phyloP scores from a whole-genome alignment of 2,888 invertebrate genomes.

The Ypsolopha scabrella region DNA sequence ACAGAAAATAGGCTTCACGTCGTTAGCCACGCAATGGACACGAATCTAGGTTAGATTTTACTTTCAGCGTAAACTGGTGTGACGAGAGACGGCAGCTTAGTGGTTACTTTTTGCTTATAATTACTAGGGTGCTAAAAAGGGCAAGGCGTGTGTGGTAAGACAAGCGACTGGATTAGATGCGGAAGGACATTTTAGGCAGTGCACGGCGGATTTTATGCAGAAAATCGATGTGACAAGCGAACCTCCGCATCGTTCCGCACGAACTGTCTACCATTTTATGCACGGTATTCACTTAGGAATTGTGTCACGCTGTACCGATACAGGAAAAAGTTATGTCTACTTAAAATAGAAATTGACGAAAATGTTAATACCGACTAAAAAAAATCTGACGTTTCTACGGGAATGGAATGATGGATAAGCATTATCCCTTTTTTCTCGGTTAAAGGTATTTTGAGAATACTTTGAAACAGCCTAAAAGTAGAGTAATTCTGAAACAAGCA shows the following conservation, averaged over 20 bases:
- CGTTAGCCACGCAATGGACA: background rate
- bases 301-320: slow-evolving; percentile 15
- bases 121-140: background rate
- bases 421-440: no score
- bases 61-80: slow-evolving; percentile 3
- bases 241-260: slow-evolving; percentile 33
- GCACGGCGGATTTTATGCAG: slow-evolving; percentile 31
- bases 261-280: slow-evolving; percentile 18
- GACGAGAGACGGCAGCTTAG: background rate
- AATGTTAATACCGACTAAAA: background rate
- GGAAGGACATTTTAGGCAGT: slow-evolving; percentile 56
- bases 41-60: slow-evolving; percentile 3
- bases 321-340: background rate
- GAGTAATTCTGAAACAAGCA: background rate
- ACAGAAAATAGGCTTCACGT: background rate
- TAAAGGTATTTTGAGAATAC: no score
- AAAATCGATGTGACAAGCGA: slow-evolving; percentile 41
- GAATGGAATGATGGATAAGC: background rate
- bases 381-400: background rate
- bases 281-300: slow-evolving; percentile 26
- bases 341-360: background rate
- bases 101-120: background rate
- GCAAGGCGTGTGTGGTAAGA: slow-evolving; percentile 15
- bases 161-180: slow-evolving; percentile 37
- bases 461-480: no score